Evolutionary conservation across 1,140 invertebrate species (phyloP).

Genomic region (Megalopta genalis): DNA sequence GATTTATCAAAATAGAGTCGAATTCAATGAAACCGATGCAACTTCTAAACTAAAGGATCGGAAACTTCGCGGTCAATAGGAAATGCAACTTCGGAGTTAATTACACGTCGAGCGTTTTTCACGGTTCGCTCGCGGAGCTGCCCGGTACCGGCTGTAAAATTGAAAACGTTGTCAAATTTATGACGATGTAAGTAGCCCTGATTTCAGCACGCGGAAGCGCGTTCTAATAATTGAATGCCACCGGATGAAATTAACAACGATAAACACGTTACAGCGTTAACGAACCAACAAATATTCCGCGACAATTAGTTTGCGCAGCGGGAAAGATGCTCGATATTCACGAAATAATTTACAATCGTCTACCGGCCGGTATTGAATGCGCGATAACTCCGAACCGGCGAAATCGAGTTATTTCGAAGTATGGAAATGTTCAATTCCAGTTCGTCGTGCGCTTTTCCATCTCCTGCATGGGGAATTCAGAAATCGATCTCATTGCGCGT

Average conservation of each 20-base stretch:
- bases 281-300: neutral
- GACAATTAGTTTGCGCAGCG: neutral
- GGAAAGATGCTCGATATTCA: neutral
- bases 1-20: too few species aligned
- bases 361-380: neutral
- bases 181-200: neutral
- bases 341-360: neutral
- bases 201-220: neutral
- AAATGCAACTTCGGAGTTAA: too few species aligned
- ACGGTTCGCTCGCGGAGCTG: too few species aligned
- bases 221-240: neutral
- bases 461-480: slow-evolving; percentile 9
- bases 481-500: slow-evolving; percentile 27
- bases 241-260: neutral
- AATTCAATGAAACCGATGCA: too few species aligned
- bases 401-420: slow-evolving; percentile 10
- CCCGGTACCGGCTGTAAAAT: too few species aligned
- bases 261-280: neutral
- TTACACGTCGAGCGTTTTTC: too few species aligned
- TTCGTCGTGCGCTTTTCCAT: neutral
- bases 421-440: slow-evolving; percentile 24
- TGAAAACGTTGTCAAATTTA: too few species aligned
- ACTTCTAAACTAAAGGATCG: too few species aligned
- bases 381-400: neutral
- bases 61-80: too few species aligned